Evolutionary conservation across 1,140 invertebrate genomes (phyloP).

Genomic region (Periplaneta americana): DNA sequence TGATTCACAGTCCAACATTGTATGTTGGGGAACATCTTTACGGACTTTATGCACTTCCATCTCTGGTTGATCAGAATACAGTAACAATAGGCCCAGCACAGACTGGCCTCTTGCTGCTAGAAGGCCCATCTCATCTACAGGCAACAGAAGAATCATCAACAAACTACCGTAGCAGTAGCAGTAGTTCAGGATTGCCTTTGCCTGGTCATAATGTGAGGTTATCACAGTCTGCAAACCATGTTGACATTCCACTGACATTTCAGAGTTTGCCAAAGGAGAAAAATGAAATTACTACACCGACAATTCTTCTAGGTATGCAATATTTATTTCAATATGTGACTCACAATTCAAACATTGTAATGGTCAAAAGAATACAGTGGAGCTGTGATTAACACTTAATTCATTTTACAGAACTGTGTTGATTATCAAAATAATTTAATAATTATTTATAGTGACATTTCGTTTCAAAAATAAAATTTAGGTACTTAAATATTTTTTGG

Average conservation of each 20-base stretch:
- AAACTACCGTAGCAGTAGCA: neutral
- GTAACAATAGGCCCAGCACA: constrained; percentile 59
- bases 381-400: too few species aligned
- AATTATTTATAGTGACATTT: too few species aligned
- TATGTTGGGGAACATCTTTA: constrained; percentile 88
- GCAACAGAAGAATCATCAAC: neutral
- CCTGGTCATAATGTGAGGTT: constrained; percentile 12
- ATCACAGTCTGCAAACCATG: neutral
- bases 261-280: constrained; percentile 4
- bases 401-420: too few species aligned
- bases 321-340: neutral
- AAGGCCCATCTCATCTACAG: constrained; percentile 50
- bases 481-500: too few species aligned
- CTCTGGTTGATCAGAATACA: constrained; percentile 80
- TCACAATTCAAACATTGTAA: too few species aligned
- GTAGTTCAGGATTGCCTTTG: neutral
- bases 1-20: constrained; percentile 70
- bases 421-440: too few species aligned
- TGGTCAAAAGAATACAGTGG: too few species aligned
- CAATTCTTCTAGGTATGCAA: neutral
- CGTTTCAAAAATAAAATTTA: too few species aligned
- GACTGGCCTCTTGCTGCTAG: constrained; percentile 51
- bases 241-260: constrained; percentile 12
- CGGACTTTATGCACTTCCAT: constrained; percentile 86
- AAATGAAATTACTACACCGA: neutral